These are phyloP conservation scores for Circaetus gallicus DNA, from an alignment of 2,113 vertebrate genomes.

Conservation along the genomic window DNA sequence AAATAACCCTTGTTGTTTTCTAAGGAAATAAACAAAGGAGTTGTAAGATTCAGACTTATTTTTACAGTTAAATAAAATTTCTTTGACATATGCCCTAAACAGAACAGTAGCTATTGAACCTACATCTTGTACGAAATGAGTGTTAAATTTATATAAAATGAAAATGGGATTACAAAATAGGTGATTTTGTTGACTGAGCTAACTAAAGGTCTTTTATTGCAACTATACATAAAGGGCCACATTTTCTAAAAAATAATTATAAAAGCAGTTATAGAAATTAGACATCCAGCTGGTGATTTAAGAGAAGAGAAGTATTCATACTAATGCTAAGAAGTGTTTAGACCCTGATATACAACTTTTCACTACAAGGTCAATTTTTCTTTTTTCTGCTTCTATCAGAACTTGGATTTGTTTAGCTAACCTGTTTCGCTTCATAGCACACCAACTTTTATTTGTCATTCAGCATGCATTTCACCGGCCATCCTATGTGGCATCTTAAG, in stretches of 20 bases:
- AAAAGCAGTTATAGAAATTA: background rate
- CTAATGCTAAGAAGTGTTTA: background rate
- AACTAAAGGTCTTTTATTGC: background rate
- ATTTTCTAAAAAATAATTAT: background rate
- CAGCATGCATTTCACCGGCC: background rate
- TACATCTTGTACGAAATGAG: background rate
- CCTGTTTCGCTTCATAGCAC: background rate
- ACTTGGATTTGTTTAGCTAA: background rate
- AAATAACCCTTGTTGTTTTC: background rate
- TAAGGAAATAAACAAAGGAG: background rate
- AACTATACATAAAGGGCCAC: background rate
- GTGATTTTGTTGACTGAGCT: background rate
- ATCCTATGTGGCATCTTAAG: background rate
- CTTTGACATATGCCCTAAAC: background rate
- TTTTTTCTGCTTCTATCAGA: background rate
- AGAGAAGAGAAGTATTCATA: background rate
- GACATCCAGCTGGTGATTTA: background rate
- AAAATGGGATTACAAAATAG: background rate
- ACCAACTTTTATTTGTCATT: background rate
- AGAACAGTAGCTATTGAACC: background rate
- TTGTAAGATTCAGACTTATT: background rate
- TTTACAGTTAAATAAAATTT: background rate
- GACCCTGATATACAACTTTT: background rate
- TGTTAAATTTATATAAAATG: background rate
- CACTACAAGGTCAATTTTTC: background rate